Base-by-base conservation (phyloP, 2,113 vertebrate genomes). In the cattle (Bos taurus) region DNA sequence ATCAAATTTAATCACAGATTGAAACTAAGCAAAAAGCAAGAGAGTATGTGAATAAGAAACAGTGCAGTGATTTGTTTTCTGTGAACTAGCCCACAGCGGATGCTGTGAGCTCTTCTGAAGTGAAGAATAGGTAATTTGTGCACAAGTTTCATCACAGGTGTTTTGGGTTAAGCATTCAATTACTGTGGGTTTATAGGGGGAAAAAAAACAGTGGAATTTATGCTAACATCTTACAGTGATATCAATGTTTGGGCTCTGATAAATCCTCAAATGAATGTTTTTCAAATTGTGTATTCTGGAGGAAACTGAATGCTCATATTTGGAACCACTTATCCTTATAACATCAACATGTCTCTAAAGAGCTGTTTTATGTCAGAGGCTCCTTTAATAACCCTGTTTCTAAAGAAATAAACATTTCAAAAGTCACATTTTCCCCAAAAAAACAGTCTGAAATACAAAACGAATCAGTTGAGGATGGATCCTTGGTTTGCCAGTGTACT, bases 341-440 rank as follows among this genome's bases (percentile, higher is more conserved):
- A 95, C 67, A 91, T 96, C 80, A 95, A 94, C 64, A 91, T 67
- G 74, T 62, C 43, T 98, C 54, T 64, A 43, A 94, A 91, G 88
- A 94, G 84, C 88, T 97, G 92, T 91, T 97, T 97, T 85, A 96
- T 87, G 89, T 97, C 97, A 97, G 90, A 89, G 52, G 60, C 77
- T 92, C 88, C 96, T 92, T 96, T 96, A 97, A 95, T 95, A 97
- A 94, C 78, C 30, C 60, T 78, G 80, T 92, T 92, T 98, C 96
- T 48, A 91, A 97, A 96, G 88, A 97, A 97, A 97, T 97, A 96
- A 97, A 97, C 91, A 97, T 87, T 89, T 95, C 80, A 15, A 92
- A 96, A 92, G 30, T 96, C 91, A 90, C 46, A 62, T 95, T 96
- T 94, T 50, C 88, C 28, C 28, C 52, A 30, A 89, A 62, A 26